Percentiles rank a stretch among this genome's conserved stretches.
Evolutionary conservation across 1,140 invertebrate genomes (phyloP).

Genomic region (Drosophila nikananu): DNA sequence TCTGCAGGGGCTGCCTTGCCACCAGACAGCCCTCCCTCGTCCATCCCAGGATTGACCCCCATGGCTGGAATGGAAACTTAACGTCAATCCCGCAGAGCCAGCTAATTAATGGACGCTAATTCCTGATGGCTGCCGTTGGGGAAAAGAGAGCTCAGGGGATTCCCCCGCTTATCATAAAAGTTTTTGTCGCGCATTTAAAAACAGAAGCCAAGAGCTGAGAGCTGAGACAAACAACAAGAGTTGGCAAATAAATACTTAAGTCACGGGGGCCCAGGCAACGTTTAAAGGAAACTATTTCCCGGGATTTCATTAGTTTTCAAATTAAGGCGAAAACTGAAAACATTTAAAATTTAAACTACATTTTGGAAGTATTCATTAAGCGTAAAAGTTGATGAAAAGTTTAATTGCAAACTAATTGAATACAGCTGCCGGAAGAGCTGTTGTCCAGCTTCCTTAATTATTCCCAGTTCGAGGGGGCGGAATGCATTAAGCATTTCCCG

Average conservation of each 20-base stretch:
- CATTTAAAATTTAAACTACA: background rate
- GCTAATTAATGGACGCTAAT: conserved; percentile 79
- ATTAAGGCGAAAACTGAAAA: background rate
- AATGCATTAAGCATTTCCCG: background rate
- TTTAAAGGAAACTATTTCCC: conserved; percentile 1
- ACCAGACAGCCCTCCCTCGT: background rate
- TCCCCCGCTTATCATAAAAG: conserved; percentile 58
- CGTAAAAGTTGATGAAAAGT: background rate
- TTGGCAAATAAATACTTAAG: conserved; percentile 11
- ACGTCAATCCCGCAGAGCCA: conserved; percentile 71
- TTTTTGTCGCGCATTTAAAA: conserved; percentile 61
- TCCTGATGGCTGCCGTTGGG: conserved; percentile 45
- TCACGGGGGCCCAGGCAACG: background rate
- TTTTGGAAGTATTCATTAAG: background rate
- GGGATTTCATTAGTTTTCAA: conserved; percentile 4
- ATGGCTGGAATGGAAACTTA: conserved; percentile 48
- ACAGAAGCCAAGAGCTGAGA: conserved; percentile 23
- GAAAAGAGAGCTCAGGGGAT: background rate
- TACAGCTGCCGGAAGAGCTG: background rate
- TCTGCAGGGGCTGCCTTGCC: conserved; percentile 27
- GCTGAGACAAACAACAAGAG: conserved; percentile 4
- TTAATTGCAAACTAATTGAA: conserved; percentile 14
- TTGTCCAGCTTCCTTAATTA: background rate
- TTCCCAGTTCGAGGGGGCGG: background rate
- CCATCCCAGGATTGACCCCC: conserved; percentile 16